Evolutionary conservation across 1,140 invertebrate genomes (phyloP).

Genomic region (Bombyx mori): ASM3026992v2 NC_085109.1:625501-626000

Average conservation of each 20-base stretch:
- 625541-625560: slow-evolving; percentile 11
- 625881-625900: not conserved
- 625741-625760: no score
- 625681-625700: slow-evolving; percentile 22
- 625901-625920: no score
- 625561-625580: slow-evolving; percentile 13
- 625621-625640: not conserved
- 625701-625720: slow-evolving; percentile 42
- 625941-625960: no score
- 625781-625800: not conserved
- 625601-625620: slow-evolving; percentile 17
- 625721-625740: slow-evolving; percentile 28
- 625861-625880: not conserved
- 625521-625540: no score
- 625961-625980: no score
- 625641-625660: slow-evolving; percentile 5
- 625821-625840: not conserved
- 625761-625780: not conserved
- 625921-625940: no score
- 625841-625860: not conserved
- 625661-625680: slow-evolving; percentile 11
- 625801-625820: slow-evolving; percentile 3
- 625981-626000: no score
- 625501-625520: no score
- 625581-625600: slow-evolving; percentile 13